Percentiles rank a stretch among this genome's conserved stretches.
These are phyloP conservation scores for Tridacna gigas DNA, from an alignment of 2,888 invertebrate genomes.

Conservation along the genomic window DNA sequence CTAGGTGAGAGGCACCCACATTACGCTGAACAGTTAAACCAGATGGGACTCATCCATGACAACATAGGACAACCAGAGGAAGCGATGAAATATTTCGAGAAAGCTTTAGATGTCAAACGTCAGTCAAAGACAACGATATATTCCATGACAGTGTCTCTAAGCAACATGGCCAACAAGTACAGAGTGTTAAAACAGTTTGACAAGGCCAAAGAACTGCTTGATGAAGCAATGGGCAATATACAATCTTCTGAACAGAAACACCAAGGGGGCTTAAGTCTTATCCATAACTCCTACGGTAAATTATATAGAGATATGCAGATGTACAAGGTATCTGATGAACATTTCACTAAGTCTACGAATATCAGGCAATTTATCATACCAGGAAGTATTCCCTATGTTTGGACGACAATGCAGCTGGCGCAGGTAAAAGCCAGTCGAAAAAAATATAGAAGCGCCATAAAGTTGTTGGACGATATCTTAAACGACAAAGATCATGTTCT, in stretches of 20 bases:
- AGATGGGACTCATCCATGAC: conserved; percentile 67
- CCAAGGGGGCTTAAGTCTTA: conserved; percentile 11
- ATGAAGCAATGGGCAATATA: conserved; percentile 46
- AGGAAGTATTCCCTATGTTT: conserved; percentile 15
- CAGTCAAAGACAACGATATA: conserved; percentile 48
- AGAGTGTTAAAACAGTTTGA: conserved; percentile 25
- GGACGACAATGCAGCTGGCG: conserved; percentile 17
- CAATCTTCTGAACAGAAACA: conserved; percentile 10
- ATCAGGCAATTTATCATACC: conserved; percentile 40
- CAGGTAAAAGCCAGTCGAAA: not conserved
- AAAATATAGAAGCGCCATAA: not conserved
- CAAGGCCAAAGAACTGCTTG: conserved; percentile 37
- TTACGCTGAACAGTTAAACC: conserved; percentile 63
- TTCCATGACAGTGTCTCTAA: conserved; percentile 59
- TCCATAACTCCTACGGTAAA: conserved; percentile 41
- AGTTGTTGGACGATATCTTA: not conserved
- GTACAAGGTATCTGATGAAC: conserved; percentile 29
- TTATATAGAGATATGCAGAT: conserved; percentile 27
- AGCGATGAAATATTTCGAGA: conserved; percentile 61
- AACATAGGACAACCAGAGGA: conserved; percentile 57
- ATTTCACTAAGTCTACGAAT: conserved; percentile 47
- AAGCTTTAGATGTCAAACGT: conserved; percentile 59
- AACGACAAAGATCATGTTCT: not conserved
- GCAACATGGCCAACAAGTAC: conserved; percentile 61
- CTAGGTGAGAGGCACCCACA: conserved; percentile 47